These are phyloP conservation scores for Loris lydekkerianus DNA, from an alignment of 2,797 vertebrate species.

Conservation along the genomic window DNA sequence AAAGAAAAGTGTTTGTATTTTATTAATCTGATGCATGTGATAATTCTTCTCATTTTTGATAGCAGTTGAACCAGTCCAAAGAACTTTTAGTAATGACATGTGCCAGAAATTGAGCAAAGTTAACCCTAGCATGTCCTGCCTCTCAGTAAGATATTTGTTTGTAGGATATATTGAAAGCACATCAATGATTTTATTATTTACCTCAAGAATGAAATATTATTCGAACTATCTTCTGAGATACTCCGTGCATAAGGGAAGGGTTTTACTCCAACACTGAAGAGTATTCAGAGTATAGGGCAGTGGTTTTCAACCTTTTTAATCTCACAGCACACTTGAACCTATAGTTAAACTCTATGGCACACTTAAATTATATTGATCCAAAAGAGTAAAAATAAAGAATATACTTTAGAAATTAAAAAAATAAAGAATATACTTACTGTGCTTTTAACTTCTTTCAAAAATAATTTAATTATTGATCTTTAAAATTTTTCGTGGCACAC, in stretches of 20 bases:
- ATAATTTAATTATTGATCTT: no score
- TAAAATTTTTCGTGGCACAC: no score
- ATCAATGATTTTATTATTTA: background rate
- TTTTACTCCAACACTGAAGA: background rate
- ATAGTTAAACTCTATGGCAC: no score
- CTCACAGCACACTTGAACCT: no score
- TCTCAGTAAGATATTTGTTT: background rate
- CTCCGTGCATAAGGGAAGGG: background rate
- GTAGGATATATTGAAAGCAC: background rate
- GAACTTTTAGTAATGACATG: background rate
- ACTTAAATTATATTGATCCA: no score
- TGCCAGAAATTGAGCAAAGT: background rate
- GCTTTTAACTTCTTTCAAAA: no score
- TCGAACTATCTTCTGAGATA: slow-evolving; percentile 10
- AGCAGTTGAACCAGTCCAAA: background rate
- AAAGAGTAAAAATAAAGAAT: no score
- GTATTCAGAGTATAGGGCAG: background rate
- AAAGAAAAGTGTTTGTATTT: background rate
- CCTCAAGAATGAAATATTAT: background rate
- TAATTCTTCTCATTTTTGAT: slow-evolving; percentile 15
- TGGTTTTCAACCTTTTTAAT: no score
- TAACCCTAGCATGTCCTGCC: background rate
- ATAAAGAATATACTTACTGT: no score
- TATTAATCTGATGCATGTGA: background rate
- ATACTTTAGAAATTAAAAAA: no score